Conservation (phyloP, 2,888 invertebrate species). For the Brassicogethes aeneus region DNA sequence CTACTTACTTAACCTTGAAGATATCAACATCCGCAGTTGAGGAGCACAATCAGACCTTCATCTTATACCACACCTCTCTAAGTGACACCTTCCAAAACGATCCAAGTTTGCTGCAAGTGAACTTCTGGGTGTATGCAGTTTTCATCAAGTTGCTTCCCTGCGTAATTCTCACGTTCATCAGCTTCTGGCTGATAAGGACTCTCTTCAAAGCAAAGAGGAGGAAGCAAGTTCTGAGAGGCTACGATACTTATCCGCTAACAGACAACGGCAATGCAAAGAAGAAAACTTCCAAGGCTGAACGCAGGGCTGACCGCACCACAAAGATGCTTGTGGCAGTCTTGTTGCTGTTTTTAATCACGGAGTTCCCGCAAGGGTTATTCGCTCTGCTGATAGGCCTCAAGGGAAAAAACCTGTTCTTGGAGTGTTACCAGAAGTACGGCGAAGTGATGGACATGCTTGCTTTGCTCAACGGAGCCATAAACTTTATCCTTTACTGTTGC, state of each 20-base stretch:
- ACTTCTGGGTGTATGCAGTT: slow-evolving; percentile 76
- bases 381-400: slow-evolving; percentile 55
- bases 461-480: slow-evolving; percentile 83
- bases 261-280: slow-evolving; percentile 18
- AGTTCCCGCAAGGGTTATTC: slow-evolving; percentile 63
- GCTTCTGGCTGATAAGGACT: slow-evolving; percentile 60
- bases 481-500: slow-evolving; percentile 86
- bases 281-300: slow-evolving; percentile 50
- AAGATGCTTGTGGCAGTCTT: slow-evolving; percentile 82
- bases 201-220: slow-evolving; percentile 67
- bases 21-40: slow-evolving; percentile 45
- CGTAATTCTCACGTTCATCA: slow-evolving; percentile 63
- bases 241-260: slow-evolving; percentile 47
- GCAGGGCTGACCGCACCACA: slow-evolving; percentile 78
- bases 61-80: slow-evolving; percentile 48
- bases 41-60: slow-evolving; percentile 49
- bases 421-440: slow-evolving; percentile 73
- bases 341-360: slow-evolving; percentile 77
- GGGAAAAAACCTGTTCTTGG: slow-evolving; percentile 62
- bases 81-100: slow-evolving; percentile 39
- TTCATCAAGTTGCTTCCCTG: slow-evolving; percentile 76
- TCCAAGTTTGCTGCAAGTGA: slow-evolving; percentile 44
- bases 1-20: slow-evolving; percentile 68
- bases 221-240: slow-evolving; percentile 59
- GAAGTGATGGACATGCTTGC: slow-evolving; percentile 87